phyloP scores from a whole-genome alignment of 2,797 vertebrate species.

The Anguilla obscura region DNA sequence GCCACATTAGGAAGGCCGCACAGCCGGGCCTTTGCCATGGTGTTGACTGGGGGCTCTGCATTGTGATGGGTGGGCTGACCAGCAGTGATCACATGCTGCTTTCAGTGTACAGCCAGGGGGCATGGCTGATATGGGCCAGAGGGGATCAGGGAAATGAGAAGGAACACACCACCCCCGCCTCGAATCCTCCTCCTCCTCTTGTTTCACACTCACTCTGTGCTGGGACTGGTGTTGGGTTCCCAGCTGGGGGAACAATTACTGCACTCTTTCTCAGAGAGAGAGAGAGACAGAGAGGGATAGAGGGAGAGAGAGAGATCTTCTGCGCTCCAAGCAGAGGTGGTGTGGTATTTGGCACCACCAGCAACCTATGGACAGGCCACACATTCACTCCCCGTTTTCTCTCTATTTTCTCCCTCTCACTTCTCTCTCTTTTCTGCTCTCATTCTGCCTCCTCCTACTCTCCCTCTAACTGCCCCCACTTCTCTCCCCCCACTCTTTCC shows the following conservation, averaged over 20 bases:
- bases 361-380: neutral
- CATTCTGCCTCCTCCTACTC: neutral
- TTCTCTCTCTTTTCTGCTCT: neutral
- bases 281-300: constrained; percentile 60
- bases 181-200: neutral
- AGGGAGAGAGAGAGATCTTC: constrained; percentile 62
- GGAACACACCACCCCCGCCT: neutral
- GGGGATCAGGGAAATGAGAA: neutral
- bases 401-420: neutral
- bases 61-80: neutral
- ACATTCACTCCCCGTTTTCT: neutral
- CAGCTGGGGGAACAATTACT: constrained; percentile 16
- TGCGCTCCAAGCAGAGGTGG: constrained; percentile 62
- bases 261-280: constrained; percentile 49
- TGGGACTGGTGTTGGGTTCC: neutral
- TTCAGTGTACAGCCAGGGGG: neutral
- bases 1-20: neutral
- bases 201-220: neutral
- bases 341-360: constrained; percentile 68
- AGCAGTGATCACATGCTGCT: neutral
- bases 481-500: constrained; percentile 11
- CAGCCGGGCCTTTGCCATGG: neutral
- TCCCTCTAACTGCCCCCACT: constrained; percentile 24
- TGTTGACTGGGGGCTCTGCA: neutral
- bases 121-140: neutral